Base-by-base conservation (phyloP, 1,140 invertebrate species). In the Conus betulinus region DNA sequence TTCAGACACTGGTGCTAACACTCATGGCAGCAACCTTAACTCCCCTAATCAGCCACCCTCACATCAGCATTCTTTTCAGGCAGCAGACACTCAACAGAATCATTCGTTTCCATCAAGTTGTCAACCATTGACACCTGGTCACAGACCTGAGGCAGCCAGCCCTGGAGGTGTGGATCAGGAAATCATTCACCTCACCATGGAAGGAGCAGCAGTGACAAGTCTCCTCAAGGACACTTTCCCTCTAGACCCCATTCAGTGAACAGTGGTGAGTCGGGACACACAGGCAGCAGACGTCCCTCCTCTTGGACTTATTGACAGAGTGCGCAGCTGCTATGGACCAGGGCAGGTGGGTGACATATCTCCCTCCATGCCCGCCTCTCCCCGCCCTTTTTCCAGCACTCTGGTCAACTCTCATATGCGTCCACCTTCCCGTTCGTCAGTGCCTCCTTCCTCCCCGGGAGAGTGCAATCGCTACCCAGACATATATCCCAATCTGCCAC, bases 231-330 rank as follows among this genome's bases (percentile, higher is more conserved):
- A 5, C 51, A 23, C 51, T 6, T 20, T 23, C 51, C 79, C 79
- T 55, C 79, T 13, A 81, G 79, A 51, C 79, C 79, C 27, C 79
- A 53, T 11, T 81, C 79, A 17, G 79, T 81, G 79, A 81, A 81
- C 39, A 23, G 13, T 53, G 84, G 39, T 51, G 39, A 51, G 5
- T 27, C 53, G 5, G 63, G 63, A 25, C 25, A 63, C 6, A 11
- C 53, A 78, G 55, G 74, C 39, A 11, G 71, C 51, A 78, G 67
- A 52, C 57, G 86, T 87, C 81, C 88, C 39, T 93, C 91, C 5
- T 91, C 92, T 86, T 94, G n/a, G 90, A 93, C 87, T 78, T 94
- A 53, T 87, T 94, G 78, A 92, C 92, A 5, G 90, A 93, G 84
- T 91, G 91, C 60, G 92, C 93, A 15, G 86, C 89, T 27, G 90